phyloP scores from a whole-genome alignment of 2,888 invertebrate species.

The Lissocephala sabroskyi region DNA sequence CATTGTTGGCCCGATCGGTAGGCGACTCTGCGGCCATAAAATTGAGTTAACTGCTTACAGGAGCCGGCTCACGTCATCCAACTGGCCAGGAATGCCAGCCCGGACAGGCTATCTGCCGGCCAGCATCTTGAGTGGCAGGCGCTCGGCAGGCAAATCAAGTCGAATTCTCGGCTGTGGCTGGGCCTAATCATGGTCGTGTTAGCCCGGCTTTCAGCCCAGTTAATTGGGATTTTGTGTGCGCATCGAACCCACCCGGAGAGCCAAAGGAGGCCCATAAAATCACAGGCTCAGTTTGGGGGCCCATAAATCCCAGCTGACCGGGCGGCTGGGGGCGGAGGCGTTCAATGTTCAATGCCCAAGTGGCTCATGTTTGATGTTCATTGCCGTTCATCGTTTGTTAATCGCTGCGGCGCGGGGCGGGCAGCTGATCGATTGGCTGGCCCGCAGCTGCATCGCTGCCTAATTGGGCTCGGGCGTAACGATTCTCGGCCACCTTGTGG shows the following conservation, averaged over 20 bases:
- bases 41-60: slow-evolving; percentile 50
- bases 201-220: slow-evolving; percentile 29
- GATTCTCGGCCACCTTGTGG: no score
- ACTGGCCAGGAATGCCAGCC: background rate
- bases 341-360: no score
- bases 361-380: no score
- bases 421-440: background rate
- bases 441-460: slow-evolving; percentile 29
- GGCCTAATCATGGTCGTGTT: slow-evolving; percentile 7
- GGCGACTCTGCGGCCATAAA: slow-evolving; percentile 47
- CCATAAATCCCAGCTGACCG: background rate
- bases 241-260: slow-evolving; percentile 27
- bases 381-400: background rate
- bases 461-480: slow-evolving; percentile 9
- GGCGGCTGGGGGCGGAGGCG: background rate
- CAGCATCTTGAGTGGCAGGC: no score
- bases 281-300: slow-evolving; percentile 1
- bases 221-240: slow-evolving; percentile 61
- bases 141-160: slow-evolving; percentile 3
- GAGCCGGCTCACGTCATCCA: slow-evolving; percentile 25
- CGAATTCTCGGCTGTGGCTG: background rate
- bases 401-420: background rate
- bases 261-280: slow-evolving; percentile 13
- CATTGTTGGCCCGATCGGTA: no score
- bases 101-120: no score